A percentile compares a stretch with the other conserved stretches of the same genome.
These are phyloP conservation scores for Heliopora coerulea DNA, from an alignment of 92 coral and sea anemone species.

Conservation along the genomic window DNA sequence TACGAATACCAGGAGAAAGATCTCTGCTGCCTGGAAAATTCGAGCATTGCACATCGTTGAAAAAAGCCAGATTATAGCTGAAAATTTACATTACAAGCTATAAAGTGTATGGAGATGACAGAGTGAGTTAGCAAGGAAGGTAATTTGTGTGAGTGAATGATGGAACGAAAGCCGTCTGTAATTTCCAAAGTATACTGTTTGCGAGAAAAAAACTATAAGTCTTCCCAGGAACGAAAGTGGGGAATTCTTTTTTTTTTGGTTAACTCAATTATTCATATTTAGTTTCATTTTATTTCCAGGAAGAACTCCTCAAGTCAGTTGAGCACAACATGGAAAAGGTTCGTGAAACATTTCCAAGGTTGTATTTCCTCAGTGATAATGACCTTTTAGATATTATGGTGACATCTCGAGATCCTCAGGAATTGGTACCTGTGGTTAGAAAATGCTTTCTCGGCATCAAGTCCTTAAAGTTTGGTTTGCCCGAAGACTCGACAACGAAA, in stretches of 20 bases:
- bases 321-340: constrained; percentile 65
- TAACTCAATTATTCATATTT: background rate
- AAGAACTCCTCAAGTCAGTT: constrained; percentile 75
- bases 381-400: constrained; percentile 82
- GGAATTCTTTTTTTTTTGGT: background rate
- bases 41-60: too few species aligned
- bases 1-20: too few species aligned
- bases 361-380: constrained; percentile 78
- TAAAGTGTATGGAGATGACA: too few species aligned
- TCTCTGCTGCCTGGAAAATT: too few species aligned
- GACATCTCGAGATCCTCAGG: constrained; percentile 90
- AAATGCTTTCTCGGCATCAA: constrained; percentile 91
- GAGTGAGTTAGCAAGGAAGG: too few species aligned
- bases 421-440: constrained; percentile 77
- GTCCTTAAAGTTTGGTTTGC: constrained; percentile 75
- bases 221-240: too few species aligned
- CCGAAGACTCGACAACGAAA: constrained; percentile 62
- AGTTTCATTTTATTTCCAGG: constrained; percentile 51
- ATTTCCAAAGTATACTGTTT: too few species aligned
- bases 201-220: too few species aligned
- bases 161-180: too few species aligned
- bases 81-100: too few species aligned
- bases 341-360: constrained; percentile 72
- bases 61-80: too few species aligned
- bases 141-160: too few species aligned